Conservation (phyloP, 2,888 invertebrate species). For the Alsophila aescularia region DNA sequence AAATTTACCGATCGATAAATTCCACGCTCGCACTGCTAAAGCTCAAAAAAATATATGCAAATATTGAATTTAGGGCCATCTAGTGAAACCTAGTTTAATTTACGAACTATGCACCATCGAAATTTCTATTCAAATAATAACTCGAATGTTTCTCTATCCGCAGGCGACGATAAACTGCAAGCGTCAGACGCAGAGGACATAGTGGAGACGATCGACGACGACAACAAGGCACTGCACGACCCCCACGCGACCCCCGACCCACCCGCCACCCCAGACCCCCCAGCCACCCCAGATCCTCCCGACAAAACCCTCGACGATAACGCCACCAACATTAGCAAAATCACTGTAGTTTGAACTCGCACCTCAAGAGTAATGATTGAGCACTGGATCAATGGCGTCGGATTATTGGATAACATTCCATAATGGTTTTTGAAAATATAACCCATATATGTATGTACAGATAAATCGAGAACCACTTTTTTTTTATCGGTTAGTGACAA, state of each 20-base stretch:
- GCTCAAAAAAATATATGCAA: no score
- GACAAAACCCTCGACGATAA: slow-evolving; percentile 67
- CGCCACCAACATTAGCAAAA: slow-evolving; percentile 35
- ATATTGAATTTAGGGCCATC: no score
- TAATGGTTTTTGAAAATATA: not conserved
- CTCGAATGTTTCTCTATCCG: not conserved
- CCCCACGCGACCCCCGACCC: slow-evolving; percentile 48
- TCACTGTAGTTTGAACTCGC: slow-evolving; percentile 36
- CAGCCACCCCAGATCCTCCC: slow-evolving; percentile 55
- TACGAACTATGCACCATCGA: no score
- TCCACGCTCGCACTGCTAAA: no score
- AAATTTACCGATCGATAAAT: no score
- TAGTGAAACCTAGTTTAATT: no score
- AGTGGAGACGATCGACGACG: slow-evolving; percentile 43
- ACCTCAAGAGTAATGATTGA: not conserved
- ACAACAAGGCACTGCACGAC: slow-evolving; percentile 37
- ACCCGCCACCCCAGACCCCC: slow-evolving; percentile 41
- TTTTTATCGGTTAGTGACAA: no score
- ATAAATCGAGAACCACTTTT: no score
- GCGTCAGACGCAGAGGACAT: slow-evolving; percentile 53
- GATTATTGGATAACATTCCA: slow-evolving; percentile 10
- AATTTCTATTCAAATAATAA: no score
- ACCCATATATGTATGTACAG: no score
- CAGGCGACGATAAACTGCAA: slow-evolving; percentile 37
- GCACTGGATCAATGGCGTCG: not conserved